These are phyloP conservation scores for Eumaeus atala DNA, from an alignment of 1,140 invertebrate species.

Conservation along the genomic window DNA sequence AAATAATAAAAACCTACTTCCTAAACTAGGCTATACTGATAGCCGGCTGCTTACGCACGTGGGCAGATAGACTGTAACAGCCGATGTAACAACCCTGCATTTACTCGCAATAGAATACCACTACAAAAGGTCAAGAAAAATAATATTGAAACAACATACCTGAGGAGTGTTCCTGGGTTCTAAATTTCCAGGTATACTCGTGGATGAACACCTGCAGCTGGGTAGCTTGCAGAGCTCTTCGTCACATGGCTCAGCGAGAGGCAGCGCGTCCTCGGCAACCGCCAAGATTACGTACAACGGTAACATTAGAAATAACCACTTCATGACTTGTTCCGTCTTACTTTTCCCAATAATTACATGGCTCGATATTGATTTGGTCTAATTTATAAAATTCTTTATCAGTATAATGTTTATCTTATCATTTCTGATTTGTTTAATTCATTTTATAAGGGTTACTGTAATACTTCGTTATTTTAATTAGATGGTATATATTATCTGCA, in stretches of 20 bases:
- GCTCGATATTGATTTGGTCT: neutral
- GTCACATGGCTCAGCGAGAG: constrained; percentile 36
- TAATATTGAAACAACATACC: constrained; percentile 32
- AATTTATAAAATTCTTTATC: constrained; percentile 4
- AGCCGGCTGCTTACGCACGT: too few species aligned
- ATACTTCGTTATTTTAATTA: too few species aligned
- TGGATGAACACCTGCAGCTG: constrained; percentile 69
- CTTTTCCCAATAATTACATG: neutral
- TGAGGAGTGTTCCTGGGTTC: constrained; percentile 58
- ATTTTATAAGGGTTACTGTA: too few species aligned
- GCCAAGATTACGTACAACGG: constrained; percentile 16
- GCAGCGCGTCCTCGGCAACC: constrained; percentile 23
- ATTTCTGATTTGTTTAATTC: neutral
- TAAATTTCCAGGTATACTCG: constrained; percentile 59
- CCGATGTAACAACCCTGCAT: neutral
- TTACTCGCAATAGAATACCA: neutral
- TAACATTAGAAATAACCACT: constrained; percentile 1
- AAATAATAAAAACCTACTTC: too few species aligned
- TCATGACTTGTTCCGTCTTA: constrained; percentile 1
- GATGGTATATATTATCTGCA: too few species aligned
- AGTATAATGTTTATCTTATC: neutral
- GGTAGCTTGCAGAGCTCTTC: constrained; percentile 44
- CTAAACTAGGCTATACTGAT: too few species aligned
- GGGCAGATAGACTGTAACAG: too few species aligned
- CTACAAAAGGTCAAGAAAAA: neutral